Evolutionary conservation across 1,140 invertebrate genomes (phyloP), one percentile per base, ranked within the genome.

Genomic region (Musca domestica): DNA sequence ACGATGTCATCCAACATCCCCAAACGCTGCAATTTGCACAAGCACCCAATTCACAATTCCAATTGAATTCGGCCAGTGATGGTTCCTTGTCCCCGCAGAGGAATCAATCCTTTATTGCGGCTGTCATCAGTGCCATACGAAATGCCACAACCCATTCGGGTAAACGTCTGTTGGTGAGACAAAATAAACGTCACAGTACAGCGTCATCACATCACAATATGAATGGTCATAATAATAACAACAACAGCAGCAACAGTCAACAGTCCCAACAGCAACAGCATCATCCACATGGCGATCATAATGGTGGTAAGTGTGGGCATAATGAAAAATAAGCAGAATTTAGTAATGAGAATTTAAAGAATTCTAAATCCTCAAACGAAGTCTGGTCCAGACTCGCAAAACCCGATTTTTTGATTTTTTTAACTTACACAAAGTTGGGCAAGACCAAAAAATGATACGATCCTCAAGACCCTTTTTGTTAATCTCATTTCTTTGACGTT

Each of bases 51-150:
- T 25, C 49, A 54, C 49, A 68, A 47, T 27, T 61, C n/a, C 64
- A 56, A 47, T 23, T 79, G n/a, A 71, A 75, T 46, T 72, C 76
- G 22, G 65, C 74, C 70, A 85, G 85, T 71, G 84, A 86, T 71
- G 84, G 82, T 17, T 85, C 84, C 6, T 75, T 85, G n/a, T 88
- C 87, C 67, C 86, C 87, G 9, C 86, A 87, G 69, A 83, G 86
- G 69, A 86, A 86, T 71, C 85, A 85, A 34, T 88, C 88, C 25
- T 89, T 90, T 70, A 86, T 90, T 51, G 85, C 86, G 34, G 88
- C 88, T 68, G 87, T 90, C 2, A 87, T 90, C 46, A 87, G 87
- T 71, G 88, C 89, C 63, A 89, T 90, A 70, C 85, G 84, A 69
- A 88, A 87, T 74, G 88, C 88, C 17, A 86, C 87, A 5, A 82